phyloP scores from a whole-genome alignment of 2,888 invertebrate genomes.

The Subacronicta megacephala region DNA sequence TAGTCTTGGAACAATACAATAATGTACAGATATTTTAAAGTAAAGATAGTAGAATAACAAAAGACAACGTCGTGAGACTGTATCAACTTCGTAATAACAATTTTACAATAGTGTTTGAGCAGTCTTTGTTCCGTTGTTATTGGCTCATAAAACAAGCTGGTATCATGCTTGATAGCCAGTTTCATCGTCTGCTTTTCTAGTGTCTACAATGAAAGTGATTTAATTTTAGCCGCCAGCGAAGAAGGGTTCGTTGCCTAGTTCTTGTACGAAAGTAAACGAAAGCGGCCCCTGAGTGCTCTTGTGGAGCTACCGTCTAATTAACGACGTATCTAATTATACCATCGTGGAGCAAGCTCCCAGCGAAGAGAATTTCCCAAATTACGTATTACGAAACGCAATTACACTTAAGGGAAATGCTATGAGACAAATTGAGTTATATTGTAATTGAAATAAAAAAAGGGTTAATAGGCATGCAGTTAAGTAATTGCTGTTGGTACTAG shows the following conservation, averaged over 20 bases:
- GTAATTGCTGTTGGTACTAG: constrained; percentile 20
- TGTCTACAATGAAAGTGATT: constrained; percentile 58
- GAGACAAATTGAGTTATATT: constrained; percentile 73
- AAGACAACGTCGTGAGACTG: constrained; percentile 16
- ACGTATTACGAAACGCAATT: constrained; percentile 84
- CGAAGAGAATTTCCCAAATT: constrained; percentile 83
- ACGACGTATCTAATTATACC: constrained; percentile 87
- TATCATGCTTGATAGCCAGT: constrained; percentile 25
- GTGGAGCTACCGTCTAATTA: constrained; percentile 83
- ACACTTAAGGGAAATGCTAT: constrained; percentile 77
- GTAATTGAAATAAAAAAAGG: constrained; percentile 65
- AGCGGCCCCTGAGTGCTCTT: constrained; percentile 79
- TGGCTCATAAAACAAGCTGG: constrained; percentile 30
- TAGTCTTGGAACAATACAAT: constrained; percentile 22
- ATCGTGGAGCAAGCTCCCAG: constrained; percentile 71
- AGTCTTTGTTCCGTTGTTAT: constrained; percentile 34
- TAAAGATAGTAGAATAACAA: constrained; percentile 5
- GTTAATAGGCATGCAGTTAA: constrained; percentile 36
- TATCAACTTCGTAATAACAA: constrained; percentile 25
- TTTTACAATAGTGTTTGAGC: constrained; percentile 17
- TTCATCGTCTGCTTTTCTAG: constrained; percentile 46
- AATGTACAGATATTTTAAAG: constrained; percentile 21
- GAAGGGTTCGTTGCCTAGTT: constrained; percentile 61
- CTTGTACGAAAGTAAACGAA: constrained; percentile 75
- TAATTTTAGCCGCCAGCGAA: constrained; percentile 59